Percentiles rank a stretch among this genome's conserved stretches.
phyloP scores from a whole-genome alignment of 35 echinoderm and acorn worm species.

The Antedon bifida region DNA sequence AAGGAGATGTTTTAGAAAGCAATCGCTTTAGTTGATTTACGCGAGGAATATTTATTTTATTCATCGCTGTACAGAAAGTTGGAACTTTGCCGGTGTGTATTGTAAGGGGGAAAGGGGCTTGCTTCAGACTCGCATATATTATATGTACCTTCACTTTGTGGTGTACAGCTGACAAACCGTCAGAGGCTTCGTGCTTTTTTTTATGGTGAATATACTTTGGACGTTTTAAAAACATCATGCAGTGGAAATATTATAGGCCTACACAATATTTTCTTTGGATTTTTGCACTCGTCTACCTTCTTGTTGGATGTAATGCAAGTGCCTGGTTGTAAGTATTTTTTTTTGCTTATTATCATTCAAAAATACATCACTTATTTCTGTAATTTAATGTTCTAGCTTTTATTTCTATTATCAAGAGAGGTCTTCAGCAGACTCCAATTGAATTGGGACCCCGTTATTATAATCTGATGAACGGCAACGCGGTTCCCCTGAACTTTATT shows the following conservation, averaged over 20 bases:
- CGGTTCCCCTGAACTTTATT: no score
- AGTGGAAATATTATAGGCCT: not conserved
- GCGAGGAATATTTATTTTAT: not conserved
- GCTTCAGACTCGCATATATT: not conserved
- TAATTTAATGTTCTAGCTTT: no score
- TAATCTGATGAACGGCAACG: no score
- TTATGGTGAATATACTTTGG: not conserved
- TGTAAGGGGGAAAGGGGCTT: not conserved
- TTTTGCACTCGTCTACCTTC: not conserved
- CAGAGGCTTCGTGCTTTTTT: not conserved
- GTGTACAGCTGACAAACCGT: not conserved
- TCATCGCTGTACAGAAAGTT: not conserved
- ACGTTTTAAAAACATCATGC: not conserved
- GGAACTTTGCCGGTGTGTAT: not conserved
- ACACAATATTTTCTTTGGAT: not conserved
- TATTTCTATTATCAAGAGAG: no score
- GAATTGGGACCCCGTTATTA: no score
- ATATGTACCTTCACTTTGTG: not conserved
- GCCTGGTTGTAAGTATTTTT: not conserved
- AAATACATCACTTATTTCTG: no score
- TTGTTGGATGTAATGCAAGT: not conserved
- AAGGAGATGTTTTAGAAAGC: not conserved
- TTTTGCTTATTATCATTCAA: no score
- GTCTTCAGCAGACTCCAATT: no score
- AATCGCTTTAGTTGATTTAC: not conserved